Conservation (phyloP, 2,888 invertebrate species). For the Podabrus alpinus region DNA sequence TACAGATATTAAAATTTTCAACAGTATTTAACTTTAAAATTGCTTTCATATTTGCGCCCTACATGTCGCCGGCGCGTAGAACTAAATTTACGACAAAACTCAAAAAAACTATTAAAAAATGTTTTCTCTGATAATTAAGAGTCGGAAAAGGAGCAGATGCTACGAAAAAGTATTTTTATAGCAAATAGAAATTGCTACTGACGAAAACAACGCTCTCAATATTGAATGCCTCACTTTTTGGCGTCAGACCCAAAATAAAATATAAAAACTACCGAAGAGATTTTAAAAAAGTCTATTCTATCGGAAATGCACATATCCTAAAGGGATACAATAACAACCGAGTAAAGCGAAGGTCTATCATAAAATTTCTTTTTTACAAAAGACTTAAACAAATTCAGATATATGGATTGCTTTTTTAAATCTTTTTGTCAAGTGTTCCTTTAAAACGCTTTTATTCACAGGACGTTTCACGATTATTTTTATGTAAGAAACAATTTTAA, state of each 20-base stretch:
- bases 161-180: neutral
- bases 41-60: neutral
- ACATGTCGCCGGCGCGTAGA: neutral
- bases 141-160: neutral
- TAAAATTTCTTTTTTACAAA: conserved; percentile 28
- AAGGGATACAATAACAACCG: conserved; percentile 36
- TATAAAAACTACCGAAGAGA: conserved; percentile 26
- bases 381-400: conserved; percentile 30
- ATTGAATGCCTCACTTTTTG: neutral
- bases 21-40: neutral
- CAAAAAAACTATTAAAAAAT: neutral
- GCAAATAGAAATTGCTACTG: neutral
- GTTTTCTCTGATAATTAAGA: neutral
- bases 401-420: conserved; percentile 2
- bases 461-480: neutral
- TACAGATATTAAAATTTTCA: neutral
- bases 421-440: neutral
- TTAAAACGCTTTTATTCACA: neutral
- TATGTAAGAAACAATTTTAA: neutral
- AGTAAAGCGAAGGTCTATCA: conserved; percentile 33
- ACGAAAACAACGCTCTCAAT: neutral
- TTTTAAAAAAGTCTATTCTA: conserved; percentile 29
- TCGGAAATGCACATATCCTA: conserved; percentile 35
- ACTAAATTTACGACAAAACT: neutral
- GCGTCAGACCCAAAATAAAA: neutral